A percentile compares a stretch with the other conserved stretches of the same genome.
These are phyloP conservation scores for Drosophila littoralis DNA, from an alignment of 1,140 invertebrate genomes.

Conservation along the genomic window DNA sequence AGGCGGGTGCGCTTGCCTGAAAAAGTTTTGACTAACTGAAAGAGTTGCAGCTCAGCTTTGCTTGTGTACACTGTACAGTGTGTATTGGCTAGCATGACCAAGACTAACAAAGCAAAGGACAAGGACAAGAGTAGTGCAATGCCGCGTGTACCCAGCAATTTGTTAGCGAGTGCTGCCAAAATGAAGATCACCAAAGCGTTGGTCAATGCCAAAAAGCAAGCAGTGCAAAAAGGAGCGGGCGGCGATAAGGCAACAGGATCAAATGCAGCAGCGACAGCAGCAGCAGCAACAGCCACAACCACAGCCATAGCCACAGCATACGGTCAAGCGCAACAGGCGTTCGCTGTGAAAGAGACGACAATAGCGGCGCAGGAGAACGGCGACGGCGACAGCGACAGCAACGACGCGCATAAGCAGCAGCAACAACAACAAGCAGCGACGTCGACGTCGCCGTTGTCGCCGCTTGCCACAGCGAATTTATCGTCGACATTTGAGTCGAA, in stretches of 20 bases:
- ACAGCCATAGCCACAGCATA: conserved; percentile 8
- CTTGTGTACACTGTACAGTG: conserved; percentile 1
- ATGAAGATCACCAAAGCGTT: conserved; percentile 74
- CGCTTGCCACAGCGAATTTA: conserved; percentile 70
- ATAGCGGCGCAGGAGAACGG: conserved; percentile 45
- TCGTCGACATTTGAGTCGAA: conserved; percentile 76
- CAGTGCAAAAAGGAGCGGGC: conserved; percentile 29
- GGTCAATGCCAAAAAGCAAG: conserved; percentile 62
- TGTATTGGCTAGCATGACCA: conserved; percentile 58
- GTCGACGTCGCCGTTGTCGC: conserved; percentile 36
- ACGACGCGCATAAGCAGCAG: conserved; percentile 23
- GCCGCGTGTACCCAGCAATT: conserved; percentile 33
- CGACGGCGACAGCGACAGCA: conserved; percentile 34
- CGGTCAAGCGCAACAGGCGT: conserved; percentile 36
- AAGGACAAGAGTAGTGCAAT: conserved; percentile 50
- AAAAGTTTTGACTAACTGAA: neutral
- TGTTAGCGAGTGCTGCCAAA: conserved; percentile 72
- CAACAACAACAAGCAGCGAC: conserved; percentile 40
- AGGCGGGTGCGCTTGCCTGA: conserved; percentile 6
- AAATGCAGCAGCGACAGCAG: conserved; percentile 15
- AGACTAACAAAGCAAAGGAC: conserved; percentile 67
- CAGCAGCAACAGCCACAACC: neutral
- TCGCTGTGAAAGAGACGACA: conserved; percentile 59
- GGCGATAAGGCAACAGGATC: conserved; percentile 52
- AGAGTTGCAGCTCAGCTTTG: conserved; percentile 1